Conservation (phyloP, 2,888 invertebrate genomes). For the Lamellibrachia satsuma region DNA sequence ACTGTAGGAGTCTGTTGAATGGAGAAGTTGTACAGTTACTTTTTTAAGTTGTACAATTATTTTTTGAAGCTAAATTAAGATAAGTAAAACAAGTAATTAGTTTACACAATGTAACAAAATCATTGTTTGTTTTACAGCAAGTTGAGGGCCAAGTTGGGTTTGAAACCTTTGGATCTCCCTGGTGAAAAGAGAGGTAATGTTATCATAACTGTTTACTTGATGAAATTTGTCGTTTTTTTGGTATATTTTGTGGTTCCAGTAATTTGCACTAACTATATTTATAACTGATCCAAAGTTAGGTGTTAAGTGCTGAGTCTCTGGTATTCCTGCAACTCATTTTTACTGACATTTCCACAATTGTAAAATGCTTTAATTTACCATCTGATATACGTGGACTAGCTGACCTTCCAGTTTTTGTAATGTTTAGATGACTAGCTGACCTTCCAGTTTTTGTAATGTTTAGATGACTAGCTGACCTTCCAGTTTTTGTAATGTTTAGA, state of each 20-base stretch:
- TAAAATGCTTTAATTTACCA: not conserved
- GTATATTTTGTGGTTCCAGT: not conserved
- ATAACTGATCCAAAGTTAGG: not conserved
- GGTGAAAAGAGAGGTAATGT: not conserved
- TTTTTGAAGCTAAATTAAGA: too few species aligned
- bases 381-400: not conserved
- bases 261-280: not conserved
- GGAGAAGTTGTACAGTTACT: too few species aligned
- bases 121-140: constrained; percentile 71
- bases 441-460: not conserved
- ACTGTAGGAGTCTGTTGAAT: too few species aligned
- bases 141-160: constrained; percentile 87
- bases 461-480: not conserved
- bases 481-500: not conserved
- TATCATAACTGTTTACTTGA: not conserved
- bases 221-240: not conserved
- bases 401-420: not conserved
- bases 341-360: not conserved
- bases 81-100: not conserved
- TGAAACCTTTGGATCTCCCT: constrained; percentile 38
- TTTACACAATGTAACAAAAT: not conserved
- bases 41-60: too few species aligned
- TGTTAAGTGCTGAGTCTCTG: not conserved
- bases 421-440: not conserved
- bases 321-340: not conserved